phyloP scores from a whole-genome alignment of 2,797 vertebrate genomes.

The Chelon labrosus region DNA sequence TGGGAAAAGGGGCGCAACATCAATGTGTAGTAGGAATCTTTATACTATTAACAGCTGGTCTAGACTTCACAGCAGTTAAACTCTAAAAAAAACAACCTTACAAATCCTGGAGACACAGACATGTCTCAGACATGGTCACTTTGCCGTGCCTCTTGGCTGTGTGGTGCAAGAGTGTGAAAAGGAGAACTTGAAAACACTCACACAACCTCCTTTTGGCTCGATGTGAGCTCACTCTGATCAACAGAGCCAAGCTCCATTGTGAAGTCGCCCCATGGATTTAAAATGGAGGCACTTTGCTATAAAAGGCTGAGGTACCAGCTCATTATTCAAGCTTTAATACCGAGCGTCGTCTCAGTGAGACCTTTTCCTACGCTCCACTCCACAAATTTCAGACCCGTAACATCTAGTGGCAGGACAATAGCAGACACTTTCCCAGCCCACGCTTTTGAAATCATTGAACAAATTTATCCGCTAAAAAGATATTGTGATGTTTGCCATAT shows the following conservation, averaged over 20 bases:
- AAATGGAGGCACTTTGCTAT: slow-evolving; percentile 39
- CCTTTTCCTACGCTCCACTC: slow-evolving; percentile 29
- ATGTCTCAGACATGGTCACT: slow-evolving; percentile 20
- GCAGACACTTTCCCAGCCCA: slow-evolving; percentile 30
- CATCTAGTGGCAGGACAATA: slow-evolving; percentile 28
- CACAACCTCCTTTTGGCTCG: slow-evolving; percentile 33
- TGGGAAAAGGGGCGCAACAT: slow-evolving; percentile 17
- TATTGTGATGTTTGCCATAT: slow-evolving; percentile 34
- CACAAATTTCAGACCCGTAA: slow-evolving; percentile 28
- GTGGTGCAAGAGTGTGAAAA: slow-evolving; percentile 35
- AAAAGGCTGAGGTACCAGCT: slow-evolving; percentile 25
- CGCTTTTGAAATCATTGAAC: slow-evolving; percentile 44
- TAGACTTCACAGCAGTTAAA: slow-evolving; percentile 52
- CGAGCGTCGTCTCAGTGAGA: slow-evolving; percentile 33
- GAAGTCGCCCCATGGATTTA: slow-evolving; percentile 28
- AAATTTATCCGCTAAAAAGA: slow-evolving; percentile 33
- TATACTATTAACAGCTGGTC: slow-evolving; percentile 17
- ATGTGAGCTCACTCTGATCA: slow-evolving; percentile 28
- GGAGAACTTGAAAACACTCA: slow-evolving; percentile 24
- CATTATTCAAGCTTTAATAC: slow-evolving; percentile 37
- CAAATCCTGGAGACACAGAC: slow-evolving; percentile 17
- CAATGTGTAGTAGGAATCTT: slow-evolving; percentile 28
- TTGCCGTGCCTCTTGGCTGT: slow-evolving; percentile 50
- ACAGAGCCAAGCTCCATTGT: slow-evolving; percentile 33
- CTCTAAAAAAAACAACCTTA: slow-evolving; percentile 25